Conservation (phyloP, 92 coral and sea anemone species). For the Meandrina meandrites region DNA sequence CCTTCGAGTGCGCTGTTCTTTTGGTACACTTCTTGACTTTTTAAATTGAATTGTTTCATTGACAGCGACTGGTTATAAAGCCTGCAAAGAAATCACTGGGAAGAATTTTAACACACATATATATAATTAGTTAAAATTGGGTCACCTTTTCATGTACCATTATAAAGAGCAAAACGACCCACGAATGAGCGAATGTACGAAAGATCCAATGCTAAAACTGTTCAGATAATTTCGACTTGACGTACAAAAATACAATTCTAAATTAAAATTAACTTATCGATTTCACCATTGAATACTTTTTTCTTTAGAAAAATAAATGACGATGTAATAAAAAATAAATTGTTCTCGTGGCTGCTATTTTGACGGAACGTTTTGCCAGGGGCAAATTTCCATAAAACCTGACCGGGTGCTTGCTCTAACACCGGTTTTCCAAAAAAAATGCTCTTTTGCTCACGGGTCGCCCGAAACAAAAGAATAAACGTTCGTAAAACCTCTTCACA, state of each 20-base stretch:
- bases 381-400: not conserved
- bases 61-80: not conserved
- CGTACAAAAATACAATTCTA: slow-evolving; percentile 3
- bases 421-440: not conserved
- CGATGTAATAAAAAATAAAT: not conserved
- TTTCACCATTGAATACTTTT: not conserved
- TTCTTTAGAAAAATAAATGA: not conserved
- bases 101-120: not conserved
- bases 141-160: not conserved
- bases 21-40: not conserved
- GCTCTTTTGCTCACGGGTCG: not conserved
- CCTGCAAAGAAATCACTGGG: not conserved
- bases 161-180: not conserved
- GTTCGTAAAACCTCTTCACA: not conserved
- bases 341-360: not conserved
- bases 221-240: not conserved
- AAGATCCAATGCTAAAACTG: not conserved
- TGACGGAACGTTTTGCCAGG: not conserved
- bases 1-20: not conserved
- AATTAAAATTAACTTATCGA: not conserved
- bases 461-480: not conserved
- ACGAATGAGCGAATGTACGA: not conserved
- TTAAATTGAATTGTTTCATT: not conserved
- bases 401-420: not conserved
- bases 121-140: not conserved